Conservation (phyloP, 2,888 invertebrate species). For the Drosophila greeni region DNA sequence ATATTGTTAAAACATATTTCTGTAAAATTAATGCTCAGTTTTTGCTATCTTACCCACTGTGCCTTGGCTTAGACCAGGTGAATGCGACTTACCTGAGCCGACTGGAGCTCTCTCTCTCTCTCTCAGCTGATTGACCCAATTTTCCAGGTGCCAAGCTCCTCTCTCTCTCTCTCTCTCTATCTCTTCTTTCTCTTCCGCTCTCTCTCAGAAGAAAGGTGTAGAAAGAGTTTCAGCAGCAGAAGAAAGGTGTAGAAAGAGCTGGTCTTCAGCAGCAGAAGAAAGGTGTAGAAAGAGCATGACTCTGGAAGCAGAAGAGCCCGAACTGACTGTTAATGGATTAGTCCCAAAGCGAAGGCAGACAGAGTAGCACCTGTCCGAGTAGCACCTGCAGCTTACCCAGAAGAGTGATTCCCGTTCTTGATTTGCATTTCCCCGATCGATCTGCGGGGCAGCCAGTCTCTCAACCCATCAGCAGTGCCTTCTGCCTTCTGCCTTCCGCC, state of each 20-base stretch:
- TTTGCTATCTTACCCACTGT: background rate
- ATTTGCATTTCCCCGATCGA: slow-evolving; percentile 39
- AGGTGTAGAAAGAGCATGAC: background rate
- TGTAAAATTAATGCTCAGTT: background rate
- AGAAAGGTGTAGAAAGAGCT: slow-evolving; percentile 16
- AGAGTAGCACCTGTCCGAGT: slow-evolving; percentile 33
- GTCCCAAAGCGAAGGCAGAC: slow-evolving; percentile 50
- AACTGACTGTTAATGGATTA: slow-evolving; percentile 53
- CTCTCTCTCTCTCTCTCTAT: background rate
- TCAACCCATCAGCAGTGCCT: background rate
- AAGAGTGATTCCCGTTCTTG: slow-evolving; percentile 20
- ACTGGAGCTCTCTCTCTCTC: slow-evolving; percentile 1
- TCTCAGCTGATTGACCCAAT: slow-evolving; percentile 8
- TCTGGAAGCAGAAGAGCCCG: background rate
- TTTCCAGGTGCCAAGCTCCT: slow-evolving; percentile 4
- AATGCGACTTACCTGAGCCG: background rate
- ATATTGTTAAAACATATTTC: too few relatives aligned
- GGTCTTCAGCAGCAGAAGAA: slow-evolving; percentile 1
- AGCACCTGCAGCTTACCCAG: slow-evolving; percentile 5
- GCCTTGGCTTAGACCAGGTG: background rate
- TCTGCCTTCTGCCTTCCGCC: too few relatives aligned
- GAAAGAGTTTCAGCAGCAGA: background rate
- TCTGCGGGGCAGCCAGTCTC: background rate
- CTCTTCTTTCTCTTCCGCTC: slow-evolving; percentile 2
- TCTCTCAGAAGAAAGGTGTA: slow-evolving; percentile 11